A percentile compares a stretch with the other conserved stretches of the same genome.
phyloP scores from a whole-genome alignment of 1,140 invertebrate species.

The Anastrepha obliqua region DNA sequence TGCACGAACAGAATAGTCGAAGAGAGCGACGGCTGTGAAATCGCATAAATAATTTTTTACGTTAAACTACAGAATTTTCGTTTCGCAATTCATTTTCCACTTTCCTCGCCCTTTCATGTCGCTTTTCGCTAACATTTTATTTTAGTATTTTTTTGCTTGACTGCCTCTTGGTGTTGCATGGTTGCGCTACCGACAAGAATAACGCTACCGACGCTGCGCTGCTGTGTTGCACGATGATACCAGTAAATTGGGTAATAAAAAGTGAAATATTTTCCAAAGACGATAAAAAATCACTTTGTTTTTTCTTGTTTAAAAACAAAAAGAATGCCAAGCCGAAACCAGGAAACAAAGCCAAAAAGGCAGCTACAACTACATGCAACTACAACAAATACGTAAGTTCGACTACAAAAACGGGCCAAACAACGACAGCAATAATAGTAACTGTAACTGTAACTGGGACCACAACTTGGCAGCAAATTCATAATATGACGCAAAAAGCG shows the following conservation, averaged over 20 bases:
- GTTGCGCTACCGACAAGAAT: background rate
- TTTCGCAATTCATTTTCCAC: slow-evolving; percentile 46
- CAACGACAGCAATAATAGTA: slow-evolving; percentile 38
- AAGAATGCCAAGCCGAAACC: background rate
- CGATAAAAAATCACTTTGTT: slow-evolving; percentile 56
- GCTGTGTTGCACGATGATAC: slow-evolving; percentile 49
- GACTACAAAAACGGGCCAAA: background rate
- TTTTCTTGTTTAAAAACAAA: slow-evolving; percentile 21
- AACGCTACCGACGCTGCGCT: too few species aligned
- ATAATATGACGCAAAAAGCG: slow-evolving; percentile 37
- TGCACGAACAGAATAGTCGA: background rate
- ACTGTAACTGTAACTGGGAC: slow-evolving; percentile 17
- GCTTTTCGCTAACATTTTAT: background rate
- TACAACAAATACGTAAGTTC: background rate
- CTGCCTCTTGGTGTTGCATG: slow-evolving; percentile 38
- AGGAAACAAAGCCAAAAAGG: background rate
- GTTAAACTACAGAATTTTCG: slow-evolving; percentile 16
- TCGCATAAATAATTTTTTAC: slow-evolving; percentile 49
- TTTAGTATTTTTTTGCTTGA: slow-evolving; percentile 25
- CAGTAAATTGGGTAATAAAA: slow-evolving; percentile 56
- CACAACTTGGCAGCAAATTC: slow-evolving; percentile 32
- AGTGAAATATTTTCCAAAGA: slow-evolving; percentile 53
- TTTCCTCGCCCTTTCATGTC: background rate
- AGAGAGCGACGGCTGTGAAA: background rate
- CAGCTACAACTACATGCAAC: background rate